Evolutionary conservation across 64 coral and sea anemone genomes (phyloP).

Genomic region (Catalaphyllia jardinei): DNA sequence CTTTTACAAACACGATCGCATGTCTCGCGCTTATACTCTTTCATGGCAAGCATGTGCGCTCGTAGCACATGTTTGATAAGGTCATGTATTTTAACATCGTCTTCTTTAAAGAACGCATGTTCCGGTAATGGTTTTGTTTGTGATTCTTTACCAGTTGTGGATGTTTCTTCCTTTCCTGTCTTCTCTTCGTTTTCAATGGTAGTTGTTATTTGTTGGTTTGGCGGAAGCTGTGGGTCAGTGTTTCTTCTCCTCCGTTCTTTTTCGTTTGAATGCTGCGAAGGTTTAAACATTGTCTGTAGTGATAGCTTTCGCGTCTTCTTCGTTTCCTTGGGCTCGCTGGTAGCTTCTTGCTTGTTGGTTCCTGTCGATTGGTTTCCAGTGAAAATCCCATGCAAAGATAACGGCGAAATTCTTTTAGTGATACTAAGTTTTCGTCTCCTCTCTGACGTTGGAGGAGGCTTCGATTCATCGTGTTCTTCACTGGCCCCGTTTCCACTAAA

Average conservation of each 20-base stretch:
- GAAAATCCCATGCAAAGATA: conserved; percentile 40
- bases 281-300: conserved; percentile 64
- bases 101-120: conserved; percentile 77
- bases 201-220: conserved; percentile 43
- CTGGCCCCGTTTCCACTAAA: conserved; percentile 14
- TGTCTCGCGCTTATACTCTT: conserved; percentile 59
- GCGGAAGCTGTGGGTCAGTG: conserved; percentile 49
- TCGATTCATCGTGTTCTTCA: conserved; percentile 23
- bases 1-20: conserved; percentile 83
- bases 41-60: conserved; percentile 83
- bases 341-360: conserved; percentile 54
- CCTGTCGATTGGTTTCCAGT: not conserved
- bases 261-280: conserved; percentile 15
- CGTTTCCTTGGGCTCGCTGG: conserved; percentile 48
- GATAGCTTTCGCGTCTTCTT: conserved; percentile 64
- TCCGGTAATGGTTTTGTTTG: conserved; percentile 46
- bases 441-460: not conserved
- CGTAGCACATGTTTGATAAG: conserved; percentile 78
- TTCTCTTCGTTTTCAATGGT: conserved; percentile 64
- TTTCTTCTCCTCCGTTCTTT: conserved; percentile 65
- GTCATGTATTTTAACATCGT: conserved; percentile 86
- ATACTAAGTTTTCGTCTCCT: conserved; percentile 24
- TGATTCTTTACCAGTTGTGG: not conserved
- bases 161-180: not conserved
- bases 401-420: conserved; percentile 52